Evolutionary conservation across 2,113 vertebrate species (phyloP).

Genomic region (Elephas maximus): DNA sequence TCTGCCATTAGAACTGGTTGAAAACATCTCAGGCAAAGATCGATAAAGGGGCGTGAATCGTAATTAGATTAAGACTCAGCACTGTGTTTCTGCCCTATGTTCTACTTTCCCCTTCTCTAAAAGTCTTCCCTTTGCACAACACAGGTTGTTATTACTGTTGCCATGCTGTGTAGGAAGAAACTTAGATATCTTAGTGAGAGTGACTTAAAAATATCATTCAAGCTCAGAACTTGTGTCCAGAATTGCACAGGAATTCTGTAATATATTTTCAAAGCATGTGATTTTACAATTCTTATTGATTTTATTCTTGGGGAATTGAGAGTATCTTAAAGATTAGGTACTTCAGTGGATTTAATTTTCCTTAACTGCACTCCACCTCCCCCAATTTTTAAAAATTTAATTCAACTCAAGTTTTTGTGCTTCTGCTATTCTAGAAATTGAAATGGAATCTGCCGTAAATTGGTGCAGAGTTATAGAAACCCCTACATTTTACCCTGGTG

Average conservation of each 20-base stretch:
- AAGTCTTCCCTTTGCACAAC: neutral
- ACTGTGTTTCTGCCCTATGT: neutral
- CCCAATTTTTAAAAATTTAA: neutral
- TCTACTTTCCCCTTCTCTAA: neutral
- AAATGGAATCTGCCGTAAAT: neutral
- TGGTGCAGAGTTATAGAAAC: neutral
- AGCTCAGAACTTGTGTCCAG: neutral
- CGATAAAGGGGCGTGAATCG: neutral
- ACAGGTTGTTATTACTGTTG: neutral
- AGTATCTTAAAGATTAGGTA: neutral
- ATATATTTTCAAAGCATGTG: neutral
- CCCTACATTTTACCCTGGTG: neutral
- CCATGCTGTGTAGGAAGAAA: neutral
- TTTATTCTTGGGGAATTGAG: neutral
- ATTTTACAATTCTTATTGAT: neutral
- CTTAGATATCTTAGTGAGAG: slow-evolving; percentile 27
- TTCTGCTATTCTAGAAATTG: neutral
- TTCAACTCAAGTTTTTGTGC: neutral
- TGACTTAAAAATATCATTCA: neutral
- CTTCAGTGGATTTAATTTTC: neutral
- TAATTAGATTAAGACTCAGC: neutral
- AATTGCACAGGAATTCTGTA: neutral
- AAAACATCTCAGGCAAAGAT: neutral
- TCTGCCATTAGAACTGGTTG: neutral
- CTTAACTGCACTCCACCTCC: neutral